phyloP scores from a whole-genome alignment of 2,888 invertebrate genomes.

The Arctia plantaginis region DNA sequence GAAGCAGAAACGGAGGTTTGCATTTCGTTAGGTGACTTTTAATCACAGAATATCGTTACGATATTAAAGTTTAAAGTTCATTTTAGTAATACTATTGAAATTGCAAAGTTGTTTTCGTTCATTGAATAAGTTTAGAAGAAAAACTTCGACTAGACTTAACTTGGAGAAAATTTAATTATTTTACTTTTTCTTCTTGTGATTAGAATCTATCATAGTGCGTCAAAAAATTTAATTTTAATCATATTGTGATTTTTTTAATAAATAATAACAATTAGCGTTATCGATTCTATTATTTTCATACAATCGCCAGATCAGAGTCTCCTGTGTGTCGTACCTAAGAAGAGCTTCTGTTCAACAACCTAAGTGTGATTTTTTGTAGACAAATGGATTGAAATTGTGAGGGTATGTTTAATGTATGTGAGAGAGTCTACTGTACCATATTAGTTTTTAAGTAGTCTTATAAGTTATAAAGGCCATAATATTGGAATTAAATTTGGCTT shows the following conservation, averaged over 20 bases:
- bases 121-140: slow-evolving; percentile 24
- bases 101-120: slow-evolving; percentile 41
- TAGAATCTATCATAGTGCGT: not conserved
- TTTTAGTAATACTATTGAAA: slow-evolving; percentile 41
- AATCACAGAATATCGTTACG: slow-evolving; percentile 51
- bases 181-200: not conserved
- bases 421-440: no score
- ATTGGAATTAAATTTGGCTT: no score
- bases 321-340: no score
- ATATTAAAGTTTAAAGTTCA: slow-evolving; percentile 45
- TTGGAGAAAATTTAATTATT: not conserved
- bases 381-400: no score
- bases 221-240: not conserved
- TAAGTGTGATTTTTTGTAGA: no score
- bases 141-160: slow-evolving; percentile 3
- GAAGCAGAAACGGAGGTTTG: slow-evolving; percentile 46
- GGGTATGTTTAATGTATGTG: no score
- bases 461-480: no score
- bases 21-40: slow-evolving; percentile 53
- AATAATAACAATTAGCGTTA: not conserved
- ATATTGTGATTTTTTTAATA: not conserved
- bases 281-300: no score
- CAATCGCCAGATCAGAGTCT: no score
- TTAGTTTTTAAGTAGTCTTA: no score
- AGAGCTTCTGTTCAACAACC: no score